Percentiles rank a stretch among this genome's conserved stretches.
Conservation (phyloP, 2,113 vertebrate genomes). For the Enhydra lutris region DNA sequence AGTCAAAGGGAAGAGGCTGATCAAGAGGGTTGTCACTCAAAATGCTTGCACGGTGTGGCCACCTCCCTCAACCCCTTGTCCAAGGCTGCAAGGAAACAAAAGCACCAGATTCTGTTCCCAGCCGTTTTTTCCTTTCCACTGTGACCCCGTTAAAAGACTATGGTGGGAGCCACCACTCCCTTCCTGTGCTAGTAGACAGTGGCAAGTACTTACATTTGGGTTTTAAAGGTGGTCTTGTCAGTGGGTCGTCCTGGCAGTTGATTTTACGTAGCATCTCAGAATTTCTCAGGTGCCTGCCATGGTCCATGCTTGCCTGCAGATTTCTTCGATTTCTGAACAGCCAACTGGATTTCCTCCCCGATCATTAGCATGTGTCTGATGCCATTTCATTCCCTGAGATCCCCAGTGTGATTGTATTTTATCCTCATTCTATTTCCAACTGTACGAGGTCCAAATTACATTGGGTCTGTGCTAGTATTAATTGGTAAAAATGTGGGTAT, state of each 20-base stretch:
- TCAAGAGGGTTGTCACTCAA: neutral
- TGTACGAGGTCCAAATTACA: neutral
- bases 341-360: neutral
- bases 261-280: neutral
- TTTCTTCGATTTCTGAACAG: neutral
- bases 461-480: neutral
- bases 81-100: neutral
- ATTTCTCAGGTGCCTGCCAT: accelerated
- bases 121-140: neutral
- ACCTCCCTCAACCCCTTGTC: neutral
- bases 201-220: neutral
- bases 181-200: neutral
- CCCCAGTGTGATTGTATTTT: neutral
- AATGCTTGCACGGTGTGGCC: neutral
- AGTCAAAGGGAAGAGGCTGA: neutral
- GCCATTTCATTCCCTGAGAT: neutral
- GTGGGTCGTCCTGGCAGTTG: neutral
- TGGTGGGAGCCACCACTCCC: neutral
- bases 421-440: neutral
- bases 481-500: neutral
- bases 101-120: neutral
- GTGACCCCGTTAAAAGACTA: neutral
- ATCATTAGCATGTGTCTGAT: neutral
- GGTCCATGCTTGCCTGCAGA: neutral
- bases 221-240: neutral